A percentile compares a stretch with the other conserved stretches of the same genome.
Conservation (phyloP, 2,888 invertebrate species). For the Furcula furcula region DNA sequence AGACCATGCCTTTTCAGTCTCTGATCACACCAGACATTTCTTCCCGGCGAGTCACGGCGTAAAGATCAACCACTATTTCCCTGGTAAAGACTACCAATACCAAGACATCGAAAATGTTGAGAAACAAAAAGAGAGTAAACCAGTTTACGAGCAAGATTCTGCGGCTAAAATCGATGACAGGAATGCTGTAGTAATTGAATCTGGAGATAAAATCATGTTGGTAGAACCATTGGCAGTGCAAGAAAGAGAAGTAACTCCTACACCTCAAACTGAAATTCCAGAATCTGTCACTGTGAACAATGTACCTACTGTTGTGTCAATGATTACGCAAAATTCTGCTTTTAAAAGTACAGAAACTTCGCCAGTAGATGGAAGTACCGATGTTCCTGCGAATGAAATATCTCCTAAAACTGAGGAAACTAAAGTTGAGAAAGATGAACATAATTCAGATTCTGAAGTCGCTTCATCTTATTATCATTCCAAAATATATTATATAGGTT, state of each 20-base stretch:
- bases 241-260: conserved; percentile 15
- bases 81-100: conserved; percentile 47
- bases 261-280: conserved; percentile 30
- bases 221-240: conserved; percentile 29
- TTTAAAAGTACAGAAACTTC: conserved; percentile 8
- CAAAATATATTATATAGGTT: conserved; percentile 57
- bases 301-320: conserved; percentile 38
- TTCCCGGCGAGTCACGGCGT: conserved; percentile 56
- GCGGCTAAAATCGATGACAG: conserved; percentile 18
- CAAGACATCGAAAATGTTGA: conserved; percentile 21
- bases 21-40: conserved; percentile 60
- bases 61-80: conserved; percentile 68
- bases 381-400: conserved; percentile 15
- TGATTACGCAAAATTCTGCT: conserved; percentile 23
- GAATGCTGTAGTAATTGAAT: conserved; percentile 25
- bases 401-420: conserved; percentile 20
- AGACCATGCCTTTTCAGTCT: conserved; percentile 57
- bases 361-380: conserved; percentile 22
- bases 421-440: conserved; percentile 30
- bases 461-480: conserved; percentile 71
- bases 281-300: conserved; percentile 32
- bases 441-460: conserved; percentile 54
- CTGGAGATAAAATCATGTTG: conserved; percentile 32
- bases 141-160: conserved; percentile 36
- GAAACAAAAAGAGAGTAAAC: conserved; percentile 33